Base-by-base conservation (phyloP, 2,113 vertebrate species). In the Hypomesus transpacificus region DNA sequence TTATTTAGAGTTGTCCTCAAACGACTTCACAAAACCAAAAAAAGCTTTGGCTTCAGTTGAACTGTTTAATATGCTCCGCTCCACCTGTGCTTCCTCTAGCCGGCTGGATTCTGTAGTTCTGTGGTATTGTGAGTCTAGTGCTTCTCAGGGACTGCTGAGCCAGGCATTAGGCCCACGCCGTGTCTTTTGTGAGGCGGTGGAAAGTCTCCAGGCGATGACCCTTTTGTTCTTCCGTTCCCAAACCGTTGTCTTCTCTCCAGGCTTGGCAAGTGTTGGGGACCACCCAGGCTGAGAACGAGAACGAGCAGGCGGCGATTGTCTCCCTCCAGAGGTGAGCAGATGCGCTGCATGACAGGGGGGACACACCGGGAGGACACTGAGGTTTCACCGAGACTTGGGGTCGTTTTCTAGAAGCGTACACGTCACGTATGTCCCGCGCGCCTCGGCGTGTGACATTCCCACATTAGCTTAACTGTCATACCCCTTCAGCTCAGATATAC, bases 281-380 rank as follows among this genome's bases (percentile, higher is more conserved):
- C 80, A 97, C 97, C 56, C 97, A 98, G 79, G 97, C 97, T 17
- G 97, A 99, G 88, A 99, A 98, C 79, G 97, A 99, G 85, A 98
- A 98, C 1, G 97, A 99, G 80, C 97, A 98, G 77, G 94, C 95
- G 87, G 97, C 97, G 3, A 97, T 99, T 82, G 95, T 98, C 74
- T 97, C 96, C 87, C 97, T 99, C 86, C 97, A 99, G 91, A 97
- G 97, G 97, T 98, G 94, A 85, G 65, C 61, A 58, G 61, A 83
- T 65, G 85, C 80, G 79, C 61, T 82, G 79, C 80, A 81, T 46
- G 51, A 72, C 16, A 9, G 18, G 21, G 26, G 20, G 9, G 3
- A 31, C 9, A 8, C 63, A 5, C 34, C 11, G 20, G 7, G 39
- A 46, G 9, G 39, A 46, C 9, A 2, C 39, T 46, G 9, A 46